Percentiles rank a stretch among this genome's conserved stretches.
phyloP scores from a whole-genome alignment of 2,113 vertebrate genomes.

The Microtus richardsoni region DNA sequence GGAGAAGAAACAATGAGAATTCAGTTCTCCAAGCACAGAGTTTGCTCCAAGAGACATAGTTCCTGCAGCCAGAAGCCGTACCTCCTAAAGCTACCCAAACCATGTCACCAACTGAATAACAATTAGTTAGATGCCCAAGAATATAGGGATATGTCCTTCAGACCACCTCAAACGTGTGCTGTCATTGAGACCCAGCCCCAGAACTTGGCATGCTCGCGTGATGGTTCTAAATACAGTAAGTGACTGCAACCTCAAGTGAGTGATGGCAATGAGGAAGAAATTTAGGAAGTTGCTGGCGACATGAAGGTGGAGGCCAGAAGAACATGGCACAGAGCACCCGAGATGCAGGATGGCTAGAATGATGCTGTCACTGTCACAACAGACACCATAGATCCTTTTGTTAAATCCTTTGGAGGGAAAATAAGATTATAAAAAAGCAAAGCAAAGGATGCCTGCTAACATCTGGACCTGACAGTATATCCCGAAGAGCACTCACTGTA shows the following conservation, averaged over 20 bases:
- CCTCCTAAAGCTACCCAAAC: background rate
- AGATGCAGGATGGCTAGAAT: background rate
- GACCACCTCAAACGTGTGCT: background rate
- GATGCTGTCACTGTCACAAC: background rate
- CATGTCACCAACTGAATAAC: background rate
- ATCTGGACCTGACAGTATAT: background rate
- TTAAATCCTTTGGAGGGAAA: slow-evolving; percentile 16
- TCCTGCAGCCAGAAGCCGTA: background rate
- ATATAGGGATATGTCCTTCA: background rate
- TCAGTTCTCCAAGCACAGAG: background rate
- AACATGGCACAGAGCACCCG: background rate
- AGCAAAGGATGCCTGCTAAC: background rate
- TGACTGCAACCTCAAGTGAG: background rate
- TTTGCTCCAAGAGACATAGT: background rate
- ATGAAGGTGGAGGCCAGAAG: background rate
- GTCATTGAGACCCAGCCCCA: background rate
- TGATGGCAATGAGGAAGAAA: background rate
- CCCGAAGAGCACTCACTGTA: background rate
- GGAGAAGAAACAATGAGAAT: background rate
- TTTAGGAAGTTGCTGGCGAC: background rate
- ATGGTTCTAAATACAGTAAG: background rate
- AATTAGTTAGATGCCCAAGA: background rate
- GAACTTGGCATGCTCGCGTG: background rate
- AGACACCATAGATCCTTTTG: background rate
- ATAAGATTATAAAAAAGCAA: background rate